Evolutionary conservation across 2,113 vertebrate genomes (phyloP).

Genomic region (Scophthalmus maximus): DNA sequence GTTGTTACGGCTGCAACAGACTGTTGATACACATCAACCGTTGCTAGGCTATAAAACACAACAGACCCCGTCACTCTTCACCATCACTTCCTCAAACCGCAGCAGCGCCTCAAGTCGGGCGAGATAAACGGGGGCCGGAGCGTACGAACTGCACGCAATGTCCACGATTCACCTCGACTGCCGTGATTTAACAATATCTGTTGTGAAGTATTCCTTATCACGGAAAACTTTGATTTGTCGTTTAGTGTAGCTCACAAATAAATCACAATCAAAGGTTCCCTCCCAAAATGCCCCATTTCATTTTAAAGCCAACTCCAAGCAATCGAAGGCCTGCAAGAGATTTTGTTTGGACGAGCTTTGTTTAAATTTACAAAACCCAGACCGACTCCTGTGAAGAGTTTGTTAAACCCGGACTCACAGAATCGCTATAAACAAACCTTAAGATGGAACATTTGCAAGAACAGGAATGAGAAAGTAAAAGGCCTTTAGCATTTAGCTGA

Average conservation of each 20-base stretch:
- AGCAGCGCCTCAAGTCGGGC: conserved; percentile 1
- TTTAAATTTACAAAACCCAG: no score
- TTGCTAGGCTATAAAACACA: conserved; percentile 74
- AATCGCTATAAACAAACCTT: background rate
- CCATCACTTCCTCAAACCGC: conserved; percentile 33
- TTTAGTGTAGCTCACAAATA: no score
- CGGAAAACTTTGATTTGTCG: no score
- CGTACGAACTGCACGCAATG: background rate
- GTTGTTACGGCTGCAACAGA: conserved; percentile 58
- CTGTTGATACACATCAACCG: conserved; percentile 72
- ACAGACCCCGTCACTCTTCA: conserved; percentile 16
- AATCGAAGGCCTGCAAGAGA: no score
- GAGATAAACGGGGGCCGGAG: conserved; percentile 25
- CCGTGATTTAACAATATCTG: no score
- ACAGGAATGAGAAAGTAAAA: background rate
- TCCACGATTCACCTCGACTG: background rate
- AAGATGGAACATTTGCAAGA: background rate
- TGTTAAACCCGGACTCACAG: background rate
- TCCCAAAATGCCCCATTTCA: no score
- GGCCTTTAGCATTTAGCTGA: background rate
- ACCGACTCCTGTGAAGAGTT: no score
- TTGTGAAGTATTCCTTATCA: no score
- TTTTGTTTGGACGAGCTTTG: no score
- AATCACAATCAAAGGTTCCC: background rate
- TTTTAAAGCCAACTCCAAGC: no score